phyloP scores from a whole-genome alignment of 1,140 invertebrate genomes.

The Pseudomyrmex concolor region DNA sequence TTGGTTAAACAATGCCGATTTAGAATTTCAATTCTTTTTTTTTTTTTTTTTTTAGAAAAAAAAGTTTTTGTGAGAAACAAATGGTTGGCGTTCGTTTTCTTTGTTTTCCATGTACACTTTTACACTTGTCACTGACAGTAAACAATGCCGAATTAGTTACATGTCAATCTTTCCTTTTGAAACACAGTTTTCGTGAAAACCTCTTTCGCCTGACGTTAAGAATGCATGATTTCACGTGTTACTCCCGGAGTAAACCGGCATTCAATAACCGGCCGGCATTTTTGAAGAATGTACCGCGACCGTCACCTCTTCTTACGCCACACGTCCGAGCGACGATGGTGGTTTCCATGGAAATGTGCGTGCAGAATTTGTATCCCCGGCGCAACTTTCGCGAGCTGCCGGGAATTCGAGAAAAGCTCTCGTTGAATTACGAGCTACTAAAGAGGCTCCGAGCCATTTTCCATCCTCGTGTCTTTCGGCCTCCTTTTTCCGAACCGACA shows the following conservation, averaged over 20 bases:
- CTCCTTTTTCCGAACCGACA: slow-evolving; percentile 6
- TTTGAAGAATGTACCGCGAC: slow-evolving; percentile 15
- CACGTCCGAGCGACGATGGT: slow-evolving; percentile 1
- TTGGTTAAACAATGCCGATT: too few relatives aligned
- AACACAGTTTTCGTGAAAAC: background rate
- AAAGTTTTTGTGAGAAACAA: too few relatives aligned
- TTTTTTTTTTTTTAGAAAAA: too few relatives aligned
- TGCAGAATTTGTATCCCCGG: slow-evolving; percentile 70
- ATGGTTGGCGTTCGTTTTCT: too few relatives aligned
- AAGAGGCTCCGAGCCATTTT: slow-evolving; percentile 72
- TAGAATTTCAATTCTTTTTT: too few relatives aligned
- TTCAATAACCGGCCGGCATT: background rate
- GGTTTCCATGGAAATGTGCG: slow-evolving; percentile 70
- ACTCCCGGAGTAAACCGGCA: background rate
- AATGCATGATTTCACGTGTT: background rate
- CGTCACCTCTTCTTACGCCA: background rate
- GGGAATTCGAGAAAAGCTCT: slow-evolving; percentile 73
- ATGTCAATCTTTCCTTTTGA: background rate
- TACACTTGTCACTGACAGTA: too few relatives aligned
- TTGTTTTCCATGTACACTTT: too few relatives aligned
- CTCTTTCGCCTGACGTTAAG: background rate
- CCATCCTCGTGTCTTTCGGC: slow-evolving; percentile 30
- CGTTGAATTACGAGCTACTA: slow-evolving; percentile 76
- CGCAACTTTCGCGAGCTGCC: background rate
- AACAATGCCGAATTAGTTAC: too few relatives aligned